Evolutionary conservation across 2,888 invertebrate species (phyloP).

Genomic region (Coelinius sp.): DNA sequence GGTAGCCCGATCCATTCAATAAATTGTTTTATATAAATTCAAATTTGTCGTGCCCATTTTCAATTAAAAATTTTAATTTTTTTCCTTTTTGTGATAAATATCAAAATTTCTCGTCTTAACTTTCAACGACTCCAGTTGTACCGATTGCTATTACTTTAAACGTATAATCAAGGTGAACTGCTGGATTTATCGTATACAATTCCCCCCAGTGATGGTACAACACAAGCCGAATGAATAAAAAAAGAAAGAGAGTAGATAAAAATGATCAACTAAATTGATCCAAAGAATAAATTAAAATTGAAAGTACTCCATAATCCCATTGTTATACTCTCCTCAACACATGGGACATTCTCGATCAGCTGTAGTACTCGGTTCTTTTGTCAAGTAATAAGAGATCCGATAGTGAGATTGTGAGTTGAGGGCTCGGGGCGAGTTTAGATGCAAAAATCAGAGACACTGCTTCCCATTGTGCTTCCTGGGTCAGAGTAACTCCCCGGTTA

Average conservation of each 20-base stretch:
- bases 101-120: too few species aligned
- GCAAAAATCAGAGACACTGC: slow-evolving; percentile 26
- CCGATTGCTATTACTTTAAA: too few species aligned
- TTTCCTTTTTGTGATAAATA: too few species aligned
- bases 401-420: slow-evolving; percentile 29
- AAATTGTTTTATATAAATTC: too few species aligned
- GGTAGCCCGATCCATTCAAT: too few species aligned
- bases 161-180: background rate
- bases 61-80: too few species aligned
- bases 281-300: slow-evolving; percentile 1
- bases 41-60: too few species aligned
- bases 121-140: too few species aligned
- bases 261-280: background rate
- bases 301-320: slow-evolving; percentile 5
- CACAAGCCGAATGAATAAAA: background rate
- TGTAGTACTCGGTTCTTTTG: slow-evolving; percentile 27
- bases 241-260: slow-evolving; percentile 7
- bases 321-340: background rate
- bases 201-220: background rate
- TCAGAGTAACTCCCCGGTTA: slow-evolving; percentile 36
- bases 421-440: slow-evolving; percentile 19
- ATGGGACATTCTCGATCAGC: slow-evolving; percentile 20
- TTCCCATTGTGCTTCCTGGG: slow-evolving; percentile 41
- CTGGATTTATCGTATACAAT: background rate
- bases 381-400: slow-evolving; percentile 28